These are phyloP conservation scores for Taphrorychus bicolor DNA, from an alignment of 2,888 invertebrate species.

Conservation along the genomic window DNA sequence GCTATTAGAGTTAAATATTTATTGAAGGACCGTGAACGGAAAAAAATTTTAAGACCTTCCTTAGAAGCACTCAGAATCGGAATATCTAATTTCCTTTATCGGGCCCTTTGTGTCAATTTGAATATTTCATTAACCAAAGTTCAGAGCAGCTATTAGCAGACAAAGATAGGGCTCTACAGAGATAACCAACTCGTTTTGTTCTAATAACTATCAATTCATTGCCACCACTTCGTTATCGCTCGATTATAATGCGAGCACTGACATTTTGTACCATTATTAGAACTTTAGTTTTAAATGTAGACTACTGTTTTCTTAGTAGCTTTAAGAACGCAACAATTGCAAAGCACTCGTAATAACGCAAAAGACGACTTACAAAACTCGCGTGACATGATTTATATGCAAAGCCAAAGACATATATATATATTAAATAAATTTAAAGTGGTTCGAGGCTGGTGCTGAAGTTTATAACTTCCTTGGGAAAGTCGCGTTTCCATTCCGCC, in stretches of 20 bases:
- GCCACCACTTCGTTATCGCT: not conserved
- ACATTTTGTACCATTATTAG: too few relatives aligned
- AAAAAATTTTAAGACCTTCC: not conserved
- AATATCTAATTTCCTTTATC: not conserved
- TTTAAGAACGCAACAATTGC: not conserved
- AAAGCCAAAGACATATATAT: conserved; percentile 4
- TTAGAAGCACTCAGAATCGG: not conserved
- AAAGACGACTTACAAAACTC: not conserved
- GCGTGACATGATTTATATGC: conserved; percentile 4
- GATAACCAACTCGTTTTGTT: not conserved
- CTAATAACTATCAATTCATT: not conserved
- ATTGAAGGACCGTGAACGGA: not conserved
- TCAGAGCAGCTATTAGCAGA: not conserved
- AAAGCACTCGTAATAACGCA: not conserved
- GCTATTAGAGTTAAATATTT: not conserved
- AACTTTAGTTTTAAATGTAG: not conserved
- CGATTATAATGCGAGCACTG: not conserved
- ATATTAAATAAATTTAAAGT: conserved; percentile 5
- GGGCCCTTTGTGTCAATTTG: not conserved
- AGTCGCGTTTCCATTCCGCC: conserved; percentile 5
- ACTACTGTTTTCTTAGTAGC: not conserved
- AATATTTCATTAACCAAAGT: not conserved
- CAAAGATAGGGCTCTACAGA: not conserved
- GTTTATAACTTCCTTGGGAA: conserved; percentile 12
- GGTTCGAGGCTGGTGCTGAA: conserved; percentile 5